phyloP scores from a whole-genome alignment of 2,113 vertebrate genomes.

The Lontra canadensis region DNA sequence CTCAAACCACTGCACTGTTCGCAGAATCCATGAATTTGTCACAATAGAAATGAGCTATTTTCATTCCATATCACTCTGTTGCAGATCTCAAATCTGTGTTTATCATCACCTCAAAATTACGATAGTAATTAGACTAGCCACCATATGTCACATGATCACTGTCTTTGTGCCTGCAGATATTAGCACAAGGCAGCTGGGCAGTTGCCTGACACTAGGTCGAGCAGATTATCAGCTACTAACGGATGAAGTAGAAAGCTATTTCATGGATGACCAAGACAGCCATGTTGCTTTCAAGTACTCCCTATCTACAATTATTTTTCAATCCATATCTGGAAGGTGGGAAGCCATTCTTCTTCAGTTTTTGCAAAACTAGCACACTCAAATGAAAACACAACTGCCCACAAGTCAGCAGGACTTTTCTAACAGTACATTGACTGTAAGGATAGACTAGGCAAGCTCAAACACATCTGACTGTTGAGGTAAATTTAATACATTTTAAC shows the following conservation, averaged over 20 bases:
- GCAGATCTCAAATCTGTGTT: neutral
- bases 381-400: neutral
- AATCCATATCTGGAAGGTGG: neutral
- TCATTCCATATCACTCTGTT: neutral
- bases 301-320: neutral
- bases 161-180: neutral
- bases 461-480: neutral
- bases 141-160: neutral
- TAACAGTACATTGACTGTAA: neutral
- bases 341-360: neutral
- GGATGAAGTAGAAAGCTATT: neutral
- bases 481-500: neutral
- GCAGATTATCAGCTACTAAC: neutral
- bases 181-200: neutral
- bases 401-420: neutral
- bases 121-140: neutral
- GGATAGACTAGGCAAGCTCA: neutral
- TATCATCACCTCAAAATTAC: neutral
- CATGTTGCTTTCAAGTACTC: neutral
- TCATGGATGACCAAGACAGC: neutral
- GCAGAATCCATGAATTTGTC: neutral
- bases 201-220: neutral
- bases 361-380: neutral
- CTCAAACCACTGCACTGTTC: neutral
- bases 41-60: constrained; percentile 2